Evolutionary conservation across 2,797 vertebrate species (phyloP).

Genomic region (Enteromius argenteus): DNA sequence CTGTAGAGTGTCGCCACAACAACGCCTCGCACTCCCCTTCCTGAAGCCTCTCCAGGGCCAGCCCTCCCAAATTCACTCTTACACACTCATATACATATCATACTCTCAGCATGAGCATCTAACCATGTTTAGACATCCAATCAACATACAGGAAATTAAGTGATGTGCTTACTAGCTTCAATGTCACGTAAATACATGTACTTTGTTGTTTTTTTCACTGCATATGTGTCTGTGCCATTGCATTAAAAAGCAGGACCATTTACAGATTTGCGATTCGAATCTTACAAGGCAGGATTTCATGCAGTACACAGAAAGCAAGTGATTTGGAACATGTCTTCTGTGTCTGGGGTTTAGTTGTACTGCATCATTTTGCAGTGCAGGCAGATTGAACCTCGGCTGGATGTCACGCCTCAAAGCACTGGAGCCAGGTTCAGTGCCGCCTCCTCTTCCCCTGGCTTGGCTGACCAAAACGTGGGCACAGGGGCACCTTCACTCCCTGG

Average conservation of each 20-base stretch:
- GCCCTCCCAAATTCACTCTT: conserved; percentile 36
- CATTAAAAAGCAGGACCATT: not conserved
- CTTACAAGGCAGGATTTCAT: not conserved
- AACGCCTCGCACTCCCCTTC: conserved; percentile 34
- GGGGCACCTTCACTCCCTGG: conserved; percentile 55
- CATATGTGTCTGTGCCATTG: not conserved
- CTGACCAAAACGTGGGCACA: conserved; percentile 43
- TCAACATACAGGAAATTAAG: not conserved
- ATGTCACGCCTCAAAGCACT: conserved; percentile 53
- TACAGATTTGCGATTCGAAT: not conserved
- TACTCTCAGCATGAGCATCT: conserved; percentile 7
- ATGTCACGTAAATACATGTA: not conserved
- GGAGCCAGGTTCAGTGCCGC: conserved; percentile 43
- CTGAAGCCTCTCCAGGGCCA: conserved; percentile 36
- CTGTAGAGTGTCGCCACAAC: conserved; percentile 38
- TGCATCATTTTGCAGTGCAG: conserved; percentile 48
- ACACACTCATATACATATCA: conserved; percentile 17
- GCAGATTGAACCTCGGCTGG: conserved; percentile 65
- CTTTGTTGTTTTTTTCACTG: not conserved
- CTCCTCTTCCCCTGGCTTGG: conserved; percentile 47
- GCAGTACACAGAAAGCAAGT: conserved; percentile 22
- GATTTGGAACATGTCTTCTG: conserved; percentile 30
- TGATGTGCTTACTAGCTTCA: not conserved
- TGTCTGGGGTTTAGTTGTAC: conserved; percentile 20
- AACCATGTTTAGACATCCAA: not conserved